These are phyloP conservation scores for Acleris literana DNA, from an alignment of 2,888 invertebrate species.

Conservation along the genomic window DNA sequence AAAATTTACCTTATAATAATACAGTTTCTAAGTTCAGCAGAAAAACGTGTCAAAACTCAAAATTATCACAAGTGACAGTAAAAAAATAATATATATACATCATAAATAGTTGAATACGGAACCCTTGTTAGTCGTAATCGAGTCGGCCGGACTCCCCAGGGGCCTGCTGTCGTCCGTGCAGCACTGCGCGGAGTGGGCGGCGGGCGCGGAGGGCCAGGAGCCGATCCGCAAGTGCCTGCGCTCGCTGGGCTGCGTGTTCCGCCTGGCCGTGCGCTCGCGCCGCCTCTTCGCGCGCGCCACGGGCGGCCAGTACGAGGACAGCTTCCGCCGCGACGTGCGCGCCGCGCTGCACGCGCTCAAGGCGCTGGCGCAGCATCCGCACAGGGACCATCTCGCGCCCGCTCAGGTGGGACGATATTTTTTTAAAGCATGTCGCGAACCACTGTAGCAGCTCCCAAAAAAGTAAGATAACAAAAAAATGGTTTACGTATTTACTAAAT, in stretches of 20 bases:
- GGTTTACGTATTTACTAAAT: no score
- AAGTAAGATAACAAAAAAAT: no score
- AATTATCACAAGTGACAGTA: no score
- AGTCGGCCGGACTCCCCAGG: constrained; percentile 60
- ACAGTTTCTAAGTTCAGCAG: no score
- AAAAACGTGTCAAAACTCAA: no score
- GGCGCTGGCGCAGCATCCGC: constrained; percentile 86
- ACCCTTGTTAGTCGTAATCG: no score
- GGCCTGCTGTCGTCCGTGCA: constrained; percentile 94
- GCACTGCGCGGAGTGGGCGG: constrained; percentile 94
- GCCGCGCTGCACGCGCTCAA: constrained; percentile 91
- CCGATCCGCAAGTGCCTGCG: constrained; percentile 95
- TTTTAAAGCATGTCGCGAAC: background rate
- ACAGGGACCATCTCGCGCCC: constrained; percentile 89
- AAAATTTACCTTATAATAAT: no score
- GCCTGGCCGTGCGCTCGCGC: constrained; percentile 95
- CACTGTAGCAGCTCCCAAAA: no score
- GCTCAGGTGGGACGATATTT: background rate
- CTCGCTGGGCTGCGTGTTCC: constrained; percentile 95
- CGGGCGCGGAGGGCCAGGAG: constrained; percentile 93
- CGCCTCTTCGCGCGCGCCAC: constrained; percentile 93
- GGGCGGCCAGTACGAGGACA: constrained; percentile 94
- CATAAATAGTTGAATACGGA: no score
- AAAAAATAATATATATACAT: no score
- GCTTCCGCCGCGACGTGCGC: constrained; percentile 91